These are phyloP conservation scores for Sweltsa coloradensis DNA, from an alignment of 1,140 invertebrate genomes.

Conservation along the genomic window DNA sequence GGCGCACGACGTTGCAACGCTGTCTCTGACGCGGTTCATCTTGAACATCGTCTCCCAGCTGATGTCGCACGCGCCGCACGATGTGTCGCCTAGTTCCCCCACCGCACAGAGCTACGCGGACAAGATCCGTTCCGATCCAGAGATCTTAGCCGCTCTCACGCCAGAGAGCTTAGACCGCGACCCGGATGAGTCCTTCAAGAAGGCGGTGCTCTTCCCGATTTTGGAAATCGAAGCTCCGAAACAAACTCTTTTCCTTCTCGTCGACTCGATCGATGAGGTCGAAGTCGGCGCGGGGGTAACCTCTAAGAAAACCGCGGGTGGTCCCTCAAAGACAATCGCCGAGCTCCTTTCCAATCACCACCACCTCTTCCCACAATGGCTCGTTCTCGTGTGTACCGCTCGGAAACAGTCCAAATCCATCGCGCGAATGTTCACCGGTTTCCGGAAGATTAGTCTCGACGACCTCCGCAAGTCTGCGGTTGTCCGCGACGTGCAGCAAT, in stretches of 20 bases:
- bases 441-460: slow-evolving; percentile 84
- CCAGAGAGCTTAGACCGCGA: slow-evolving; percentile 63
- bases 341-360: slow-evolving; percentile 80
- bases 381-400: slow-evolving; percentile 82
- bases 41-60: slow-evolving; percentile 71
- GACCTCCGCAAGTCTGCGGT: slow-evolving; percentile 81
- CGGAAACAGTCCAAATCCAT: slow-evolving; percentile 70
- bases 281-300: too few species aligned
- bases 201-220: slow-evolving; percentile 73
- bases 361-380: slow-evolving; percentile 86
- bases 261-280: slow-evolving; percentile 90
- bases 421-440: slow-evolving; percentile 85
- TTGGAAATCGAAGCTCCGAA: slow-evolving; percentile 71
- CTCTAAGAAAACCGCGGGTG: slow-evolving; percentile 15
- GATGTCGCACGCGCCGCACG: slow-evolving; percentile 45
- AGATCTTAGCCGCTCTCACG: slow-evolving; percentile 43
- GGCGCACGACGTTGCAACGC: slow-evolving; percentile 40
- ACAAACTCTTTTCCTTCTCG: slow-evolving; percentile 69
- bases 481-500: slow-evolving; percentile 85
- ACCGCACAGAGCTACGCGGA: slow-evolving; percentile 73
- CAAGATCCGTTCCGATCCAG: slow-evolving; percentile 58
- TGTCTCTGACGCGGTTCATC: slow-evolving; percentile 75
- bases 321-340: slow-evolving; percentile 54
- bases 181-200: slow-evolving; percentile 83
- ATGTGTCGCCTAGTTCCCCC: slow-evolving; percentile 28